Evolutionary conservation across 2,888 invertebrate genomes (phyloP), one percentile per base, ranked within the genome.

Genomic region (Stegophylla sp.): DNA sequence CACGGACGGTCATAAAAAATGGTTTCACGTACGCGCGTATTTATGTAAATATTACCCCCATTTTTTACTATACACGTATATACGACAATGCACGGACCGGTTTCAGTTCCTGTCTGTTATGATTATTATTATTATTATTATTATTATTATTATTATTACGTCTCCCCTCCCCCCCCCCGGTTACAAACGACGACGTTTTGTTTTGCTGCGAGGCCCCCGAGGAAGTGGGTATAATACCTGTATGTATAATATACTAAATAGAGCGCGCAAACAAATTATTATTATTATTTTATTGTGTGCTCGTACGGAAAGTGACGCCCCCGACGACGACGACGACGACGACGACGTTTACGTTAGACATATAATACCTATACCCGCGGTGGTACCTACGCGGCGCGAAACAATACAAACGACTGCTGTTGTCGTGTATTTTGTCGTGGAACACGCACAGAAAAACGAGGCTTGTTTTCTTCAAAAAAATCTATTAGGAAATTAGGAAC

Each of bases 401-500:
- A 76, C 75, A 76, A 76, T 76, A 13, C 4, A 59, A 4, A 20
- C n/a, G 41, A 13, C 17, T 20, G 0, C 3, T 20, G 51, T 75
- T 41, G 56, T 72, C 26, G n/a, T n/a, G n/a, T n/a, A n/a, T n/a
- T n/a, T n/a, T n/a, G n/a, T 61, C n/a, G 43, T 61, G 26, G 59
- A 45, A n/a, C n/a, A 43, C 15, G 73, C n/a, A 61, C n/a, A 77
- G 66, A 77, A 67, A 76, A 77, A 77, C 9, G 56, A 45, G 53
- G 77, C 53, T 77, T 67, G 77, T 77, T 77, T 77, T 77, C 77
- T 77, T 59, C n/a, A n/a, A n/a, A n/a, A n/a, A n/a, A n/a, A n/a
- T n/a, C n/a, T n/a, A n/a, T 77, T 67, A 67, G 77, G 45, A 77
- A 77, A 77, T 77, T 77, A 77, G 20, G 67, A 77, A 77, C 77